These are phyloP conservation scores for Tympanuchus pallidicinctus DNA, from an alignment of 2,113 vertebrate genomes.

Conservation along the genomic window DNA sequence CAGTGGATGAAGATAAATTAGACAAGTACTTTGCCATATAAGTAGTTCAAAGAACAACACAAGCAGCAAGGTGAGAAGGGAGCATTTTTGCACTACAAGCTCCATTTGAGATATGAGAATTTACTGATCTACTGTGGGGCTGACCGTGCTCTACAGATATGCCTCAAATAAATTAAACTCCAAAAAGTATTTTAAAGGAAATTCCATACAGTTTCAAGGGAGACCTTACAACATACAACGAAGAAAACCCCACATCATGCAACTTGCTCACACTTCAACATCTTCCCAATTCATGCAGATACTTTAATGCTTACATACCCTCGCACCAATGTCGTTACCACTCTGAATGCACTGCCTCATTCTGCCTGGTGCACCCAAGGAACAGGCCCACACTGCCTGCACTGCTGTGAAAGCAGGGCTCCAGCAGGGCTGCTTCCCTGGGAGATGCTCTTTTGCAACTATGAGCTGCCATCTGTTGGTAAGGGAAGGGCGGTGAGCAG, in stretches of 20 bases:
- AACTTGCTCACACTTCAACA: background rate
- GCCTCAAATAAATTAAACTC: background rate
- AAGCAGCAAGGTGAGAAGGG: background rate
- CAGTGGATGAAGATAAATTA: background rate
- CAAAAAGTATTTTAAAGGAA: background rate
- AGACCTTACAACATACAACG: background rate
- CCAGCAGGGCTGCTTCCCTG: background rate
- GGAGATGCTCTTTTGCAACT: background rate
- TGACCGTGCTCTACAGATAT: background rate
- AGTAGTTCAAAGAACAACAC: background rate
- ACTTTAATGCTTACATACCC: background rate
- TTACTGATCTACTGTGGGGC: background rate
- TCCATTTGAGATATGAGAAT: background rate
- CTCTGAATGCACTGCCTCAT: background rate
- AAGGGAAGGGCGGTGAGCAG: background rate
- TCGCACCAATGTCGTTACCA: background rate
- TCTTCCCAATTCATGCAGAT: background rate
- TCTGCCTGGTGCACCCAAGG: background rate
- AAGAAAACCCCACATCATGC: background rate
- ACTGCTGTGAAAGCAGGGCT: background rate
- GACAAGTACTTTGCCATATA: background rate
- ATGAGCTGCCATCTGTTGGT: constrained; percentile 43
- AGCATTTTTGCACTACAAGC: background rate
- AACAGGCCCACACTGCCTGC: background rate
- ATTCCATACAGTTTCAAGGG: background rate